phyloP scores from a whole-genome alignment of 2,888 invertebrate genomes.

The Drosophila putrida region DNA sequence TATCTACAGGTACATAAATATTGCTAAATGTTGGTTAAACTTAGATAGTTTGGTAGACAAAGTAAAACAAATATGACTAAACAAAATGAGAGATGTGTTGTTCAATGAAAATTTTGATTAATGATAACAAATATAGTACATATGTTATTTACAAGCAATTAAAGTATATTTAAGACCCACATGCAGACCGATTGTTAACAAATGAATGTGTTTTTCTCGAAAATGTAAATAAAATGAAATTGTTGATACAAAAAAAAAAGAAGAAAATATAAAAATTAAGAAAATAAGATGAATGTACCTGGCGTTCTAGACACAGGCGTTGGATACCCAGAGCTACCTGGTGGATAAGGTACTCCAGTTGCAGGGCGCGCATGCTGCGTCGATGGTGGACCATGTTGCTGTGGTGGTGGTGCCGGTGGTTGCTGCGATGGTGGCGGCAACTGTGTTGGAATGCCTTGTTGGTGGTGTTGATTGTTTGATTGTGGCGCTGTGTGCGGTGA shows the following conservation, averaged over 20 bases:
- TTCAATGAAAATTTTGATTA: not conserved
- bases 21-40: not conserved
- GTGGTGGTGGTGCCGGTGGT: conserved; percentile 63
- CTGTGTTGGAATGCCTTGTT: conserved; percentile 63
- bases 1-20: not conserved
- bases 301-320: conserved; percentile 86
- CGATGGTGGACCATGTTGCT: conserved; percentile 70
- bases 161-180: conserved; percentile 24
- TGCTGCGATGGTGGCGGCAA: conserved; percentile 58
- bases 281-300: conserved; percentile 81
- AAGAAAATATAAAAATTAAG: conserved; percentile 48
- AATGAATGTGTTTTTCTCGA: conserved; percentile 4
- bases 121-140: not conserved
- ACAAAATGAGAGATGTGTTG: not conserved
- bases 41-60: not conserved
- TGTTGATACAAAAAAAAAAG: not conserved
- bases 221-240: conserved; percentile 16
- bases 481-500: conserved; percentile 69
- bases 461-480: conserved; percentile 54
- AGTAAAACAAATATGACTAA: not conserved
- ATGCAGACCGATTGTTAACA: conserved; percentile 40
- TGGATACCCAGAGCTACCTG: conserved; percentile 84
- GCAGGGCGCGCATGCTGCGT: conserved; percentile 72
- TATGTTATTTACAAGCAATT: conserved; percentile 18
- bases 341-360: conserved; percentile 83